phyloP scores from a whole-genome alignment of 1,140 invertebrate species.

The Pachypeltis micranthus region DNA sequence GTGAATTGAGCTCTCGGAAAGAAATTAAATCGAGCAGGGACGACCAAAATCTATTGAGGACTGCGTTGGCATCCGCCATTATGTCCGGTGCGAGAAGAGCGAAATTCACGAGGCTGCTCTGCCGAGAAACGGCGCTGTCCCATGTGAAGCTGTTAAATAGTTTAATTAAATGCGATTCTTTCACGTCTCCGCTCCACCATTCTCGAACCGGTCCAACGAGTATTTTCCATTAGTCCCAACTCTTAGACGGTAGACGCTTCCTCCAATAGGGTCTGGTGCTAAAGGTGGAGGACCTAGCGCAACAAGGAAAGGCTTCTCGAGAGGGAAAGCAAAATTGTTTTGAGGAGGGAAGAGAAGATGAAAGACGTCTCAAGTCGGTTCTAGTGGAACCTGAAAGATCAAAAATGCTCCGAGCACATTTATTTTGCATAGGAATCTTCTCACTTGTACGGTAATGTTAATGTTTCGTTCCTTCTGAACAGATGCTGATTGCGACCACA shows the following conservation, averaged over 20 bases:
- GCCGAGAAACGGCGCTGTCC: too few relatives aligned
- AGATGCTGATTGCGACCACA: too few relatives aligned
- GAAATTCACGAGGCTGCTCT: too few relatives aligned
- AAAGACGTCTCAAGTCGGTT: neutral
- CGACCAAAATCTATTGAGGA: too few relatives aligned
- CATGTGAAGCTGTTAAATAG: neutral
- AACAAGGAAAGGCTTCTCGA: neutral
- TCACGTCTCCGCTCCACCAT: neutral
- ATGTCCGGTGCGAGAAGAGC: too few relatives aligned
- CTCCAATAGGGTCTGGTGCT: neutral
- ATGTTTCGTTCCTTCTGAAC: too few relatives aligned
- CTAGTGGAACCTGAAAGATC: neutral
- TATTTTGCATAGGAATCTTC: too few relatives aligned
- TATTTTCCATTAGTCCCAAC: neutral
- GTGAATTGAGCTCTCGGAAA: too few relatives aligned
- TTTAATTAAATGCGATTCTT: conserved; percentile 4
- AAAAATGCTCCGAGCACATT: too few relatives aligned
- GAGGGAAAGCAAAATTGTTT: neutral
- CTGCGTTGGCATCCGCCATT: too few relatives aligned
- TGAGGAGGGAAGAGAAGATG: neutral
- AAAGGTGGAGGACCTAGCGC: neutral
- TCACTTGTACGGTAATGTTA: too few relatives aligned
- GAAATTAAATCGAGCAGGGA: too few relatives aligned
- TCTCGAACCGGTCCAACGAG: neutral
- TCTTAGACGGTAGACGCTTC: neutral